Conservation (phyloP, 2,797 vertebrate genomes). For the Gobionotothen gibberifrons region DNA sequence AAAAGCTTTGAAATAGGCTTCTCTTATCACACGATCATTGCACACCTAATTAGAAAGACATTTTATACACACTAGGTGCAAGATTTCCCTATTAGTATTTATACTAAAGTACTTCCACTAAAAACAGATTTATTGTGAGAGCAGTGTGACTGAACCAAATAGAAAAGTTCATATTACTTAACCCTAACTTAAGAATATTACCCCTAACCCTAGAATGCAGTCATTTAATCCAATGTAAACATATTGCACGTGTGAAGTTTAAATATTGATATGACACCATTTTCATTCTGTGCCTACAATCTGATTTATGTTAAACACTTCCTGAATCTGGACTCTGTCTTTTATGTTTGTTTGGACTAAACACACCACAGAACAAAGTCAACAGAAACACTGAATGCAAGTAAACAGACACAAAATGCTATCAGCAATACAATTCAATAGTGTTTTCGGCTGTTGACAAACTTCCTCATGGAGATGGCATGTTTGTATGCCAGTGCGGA, state of each 20-base stretch:
- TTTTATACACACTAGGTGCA: too few species aligned
- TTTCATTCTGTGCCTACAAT: too few species aligned
- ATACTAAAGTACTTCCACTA: too few species aligned
- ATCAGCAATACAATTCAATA: not conserved
- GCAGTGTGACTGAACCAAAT: not conserved
- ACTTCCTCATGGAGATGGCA: constrained; percentile 17
- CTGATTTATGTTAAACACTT: too few species aligned
- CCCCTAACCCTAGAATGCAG: too few species aligned
- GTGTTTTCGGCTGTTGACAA: not conserved
- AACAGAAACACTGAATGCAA: not conserved
- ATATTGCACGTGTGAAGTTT: too few species aligned
- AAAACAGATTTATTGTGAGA: not conserved
- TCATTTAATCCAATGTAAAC: not conserved
- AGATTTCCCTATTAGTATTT: not conserved
- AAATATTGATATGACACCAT: too few species aligned
- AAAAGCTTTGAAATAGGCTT: too few species aligned
- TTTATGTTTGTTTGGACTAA: constrained; percentile 29
- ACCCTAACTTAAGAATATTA: too few species aligned
- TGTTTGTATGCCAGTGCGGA: constrained; percentile 10
- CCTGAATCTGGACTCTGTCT: not conserved
- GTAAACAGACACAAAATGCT: constrained; percentile 9
- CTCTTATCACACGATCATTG: too few species aligned
- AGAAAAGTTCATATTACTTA: too few species aligned
- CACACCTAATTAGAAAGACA: too few species aligned
- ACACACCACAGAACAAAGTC: constrained; percentile 34